Evolutionary conservation across 2,888 invertebrate genomes (phyloP).

Genomic region (Drosophila anceps): DNA sequence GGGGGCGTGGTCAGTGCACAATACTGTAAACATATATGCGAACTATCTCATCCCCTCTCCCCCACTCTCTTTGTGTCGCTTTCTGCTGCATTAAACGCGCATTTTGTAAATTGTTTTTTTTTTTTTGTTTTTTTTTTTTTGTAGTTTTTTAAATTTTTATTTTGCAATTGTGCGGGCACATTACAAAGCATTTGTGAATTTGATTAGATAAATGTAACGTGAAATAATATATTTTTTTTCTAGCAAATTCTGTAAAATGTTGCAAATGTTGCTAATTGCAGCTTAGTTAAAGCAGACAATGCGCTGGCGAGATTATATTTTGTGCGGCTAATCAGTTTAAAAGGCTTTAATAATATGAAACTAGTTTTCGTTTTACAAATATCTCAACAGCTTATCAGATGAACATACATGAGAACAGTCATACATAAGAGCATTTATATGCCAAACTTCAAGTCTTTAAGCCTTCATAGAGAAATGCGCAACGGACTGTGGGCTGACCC

Average conservation of each 20-base stretch:
- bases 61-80: not conserved
- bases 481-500: not conserved
- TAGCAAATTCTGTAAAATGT: not conserved
- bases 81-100: constrained; percentile 33
- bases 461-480: not conserved
- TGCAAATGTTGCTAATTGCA: not conserved
- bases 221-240: not conserved
- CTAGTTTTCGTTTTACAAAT: no score
- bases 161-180: constrained; percentile 42
- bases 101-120: constrained; percentile 33
- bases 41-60: no score
- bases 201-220: constrained; percentile 33
- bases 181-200: constrained; percentile 47
- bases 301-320: not conserved
- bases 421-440: no score
- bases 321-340: not conserved
- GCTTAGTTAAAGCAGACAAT: not conserved
- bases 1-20: constrained; percentile 18
- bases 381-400: no score
- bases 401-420: no score
- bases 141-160: constrained; percentile 33
- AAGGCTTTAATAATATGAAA: not conserved
- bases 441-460: no score
- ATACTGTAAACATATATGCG: constrained; percentile 4
- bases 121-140: not conserved